Conservation (phyloP, 2,797 vertebrate species). For the Melanotaenia nigrans region DNA sequence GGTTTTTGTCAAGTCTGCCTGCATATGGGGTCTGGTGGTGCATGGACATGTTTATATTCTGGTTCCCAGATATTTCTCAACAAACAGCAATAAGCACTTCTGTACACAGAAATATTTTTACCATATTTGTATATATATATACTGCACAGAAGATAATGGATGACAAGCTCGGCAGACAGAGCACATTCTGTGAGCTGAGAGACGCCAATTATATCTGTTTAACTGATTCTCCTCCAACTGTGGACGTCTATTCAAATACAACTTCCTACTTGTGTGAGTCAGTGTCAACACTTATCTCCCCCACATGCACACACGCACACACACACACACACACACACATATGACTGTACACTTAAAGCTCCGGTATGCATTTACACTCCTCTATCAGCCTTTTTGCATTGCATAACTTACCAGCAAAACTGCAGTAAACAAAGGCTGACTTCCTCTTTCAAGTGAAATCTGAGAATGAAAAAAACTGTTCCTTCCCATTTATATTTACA, state of each 20-base stretch:
- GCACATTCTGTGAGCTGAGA: background rate
- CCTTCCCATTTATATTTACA: slow-evolving; percentile 23
- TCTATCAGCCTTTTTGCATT: slow-evolving; percentile 49
- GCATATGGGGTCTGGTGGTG: slow-evolving; percentile 19
- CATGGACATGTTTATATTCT: slow-evolving; percentile 15
- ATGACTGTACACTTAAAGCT: background rate
- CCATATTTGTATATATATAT: slow-evolving; percentile 54
- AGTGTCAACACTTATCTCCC: slow-evolving; percentile 28
- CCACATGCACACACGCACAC: slow-evolving; percentile 1
- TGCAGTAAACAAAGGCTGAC: slow-evolving; percentile 68
- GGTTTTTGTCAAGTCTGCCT: slow-evolving; percentile 1
- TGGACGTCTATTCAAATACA: slow-evolving; percentile 46
- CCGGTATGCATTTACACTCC: slow-evolving; percentile 32
- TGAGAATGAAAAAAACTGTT: slow-evolving; percentile 23
- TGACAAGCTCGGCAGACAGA: slow-evolving; percentile 16
- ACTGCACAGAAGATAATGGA: slow-evolving; percentile 25
- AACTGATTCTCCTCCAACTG: slow-evolving; percentile 44
- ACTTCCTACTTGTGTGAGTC: slow-evolving; percentile 41
- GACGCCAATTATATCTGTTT: slow-evolving; percentile 22
- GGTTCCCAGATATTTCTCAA: slow-evolving; percentile 29
- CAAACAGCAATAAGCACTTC: slow-evolving; percentile 46
- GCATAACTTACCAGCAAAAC: slow-evolving; percentile 56
- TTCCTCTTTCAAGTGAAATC: slow-evolving; percentile 58
- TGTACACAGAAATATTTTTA: slow-evolving; percentile 37
- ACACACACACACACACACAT: slow-evolving; percentile 15